Evolutionary conservation across 2,113 vertebrate species (phyloP).

Genomic region (Pleuronectes platessa): DNA sequence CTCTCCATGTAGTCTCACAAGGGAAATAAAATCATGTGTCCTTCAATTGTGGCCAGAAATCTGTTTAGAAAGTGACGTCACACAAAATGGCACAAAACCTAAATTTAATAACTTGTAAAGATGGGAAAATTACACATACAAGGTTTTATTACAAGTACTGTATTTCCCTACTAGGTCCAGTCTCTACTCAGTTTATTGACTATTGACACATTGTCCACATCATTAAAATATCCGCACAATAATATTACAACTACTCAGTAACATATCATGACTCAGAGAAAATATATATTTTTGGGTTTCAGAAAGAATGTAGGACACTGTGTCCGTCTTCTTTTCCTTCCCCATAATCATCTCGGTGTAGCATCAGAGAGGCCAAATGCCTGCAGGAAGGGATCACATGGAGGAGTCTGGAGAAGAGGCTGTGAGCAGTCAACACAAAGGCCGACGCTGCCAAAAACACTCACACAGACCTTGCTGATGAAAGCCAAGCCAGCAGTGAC

Average conservation of each 20-base stretch:
- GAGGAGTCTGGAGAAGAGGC: slow-evolving; percentile 42
- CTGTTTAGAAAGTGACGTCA: neutral
- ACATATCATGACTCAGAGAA: slow-evolving; percentile 23
- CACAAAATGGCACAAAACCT: neutral
- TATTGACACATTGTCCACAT: neutral
- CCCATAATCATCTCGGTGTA: neutral
- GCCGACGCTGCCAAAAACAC: slow-evolving; percentile 50
- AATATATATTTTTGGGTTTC: slow-evolving; percentile 6
- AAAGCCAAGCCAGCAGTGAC: slow-evolving; percentile 63
- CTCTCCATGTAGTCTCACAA: neutral
- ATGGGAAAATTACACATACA: neutral
- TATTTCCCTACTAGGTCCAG: neutral
- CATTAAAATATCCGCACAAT: slow-evolving; percentile 1
- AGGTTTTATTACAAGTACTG: neutral
- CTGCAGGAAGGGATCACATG: slow-evolving; percentile 15
- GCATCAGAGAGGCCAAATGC: slow-evolving; percentile 45
- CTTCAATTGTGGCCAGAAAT: no score
- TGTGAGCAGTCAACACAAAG: slow-evolving; percentile 28
- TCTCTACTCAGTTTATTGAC: neutral
- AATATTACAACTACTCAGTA: neutral
- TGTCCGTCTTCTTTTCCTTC: no score
- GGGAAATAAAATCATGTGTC: neutral
- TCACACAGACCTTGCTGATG: slow-evolving; percentile 36
- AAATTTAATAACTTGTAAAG: neutral
- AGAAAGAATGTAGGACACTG: slow-evolving; percentile 10